Base-by-base conservation (phyloP, 2,888 invertebrate genomes). In the Acronicta leporina region DNA sequence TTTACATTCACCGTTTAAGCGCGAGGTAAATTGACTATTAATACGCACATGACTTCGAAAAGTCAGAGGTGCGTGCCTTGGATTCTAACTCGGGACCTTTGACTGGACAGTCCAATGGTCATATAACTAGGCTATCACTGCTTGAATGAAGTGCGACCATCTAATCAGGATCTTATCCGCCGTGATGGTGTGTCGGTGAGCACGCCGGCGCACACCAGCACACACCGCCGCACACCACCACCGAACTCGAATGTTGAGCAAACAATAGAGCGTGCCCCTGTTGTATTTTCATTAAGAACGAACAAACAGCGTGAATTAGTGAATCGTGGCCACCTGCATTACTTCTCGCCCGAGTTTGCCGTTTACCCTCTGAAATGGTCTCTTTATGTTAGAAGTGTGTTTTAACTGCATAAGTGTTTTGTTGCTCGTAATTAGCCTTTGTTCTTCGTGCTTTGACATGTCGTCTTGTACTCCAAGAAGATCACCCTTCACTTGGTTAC, bases 261-360 rank as follows among this genome's bases (percentile, higher is more conserved):
- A 80, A 78, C 80, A 80, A 59, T 30, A 64, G 53, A 64, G 57
- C 70, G 64, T 73, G 51, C 66, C 68, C 49, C 56, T 80, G 75
- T 79, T 79, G 79, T 79, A 73, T 71, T 80, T 78, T 75, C 80
- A 80, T 79, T 76, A 76, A 63, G 73, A 66, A 73, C 46, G 73
- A 70, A 68, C 77, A 79, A 77, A 78, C 72, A 63, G 25, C 47
- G 77, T 68, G 69, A 78, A 79, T 78, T 79, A 75, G 80, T 59
- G 68, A 72, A 66, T 75, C 77, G 47, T 62, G 57, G 64, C 68
- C 68, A 77, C 69, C 79, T 77, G 75, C 64, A 68, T 51, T 25
- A 65, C 66, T 51, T 51, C 51, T 63, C 38, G 50, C 41, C 47
- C 20, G 14, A 56, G 59, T 63, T 72, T 62, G 49, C 59, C 51